Evolutionary conservation across 2,797 vertebrate genomes (phyloP), one percentile per base, ranked within the genome.

Genomic region (Sebastes ruberrimus): DNA sequence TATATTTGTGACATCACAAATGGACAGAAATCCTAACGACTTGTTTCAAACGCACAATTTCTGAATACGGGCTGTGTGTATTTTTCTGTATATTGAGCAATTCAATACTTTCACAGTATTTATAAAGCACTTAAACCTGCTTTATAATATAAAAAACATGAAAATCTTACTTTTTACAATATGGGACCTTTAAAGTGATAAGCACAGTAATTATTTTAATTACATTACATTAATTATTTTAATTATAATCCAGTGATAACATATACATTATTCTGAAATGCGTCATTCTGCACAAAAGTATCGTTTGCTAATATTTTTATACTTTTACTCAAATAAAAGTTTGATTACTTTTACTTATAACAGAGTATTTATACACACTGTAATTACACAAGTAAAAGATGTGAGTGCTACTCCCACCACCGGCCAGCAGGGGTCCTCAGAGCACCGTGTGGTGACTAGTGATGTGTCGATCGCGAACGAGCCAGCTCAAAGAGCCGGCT

Each of bases 391-490:
- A 42, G 30, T 46, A 27, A 65, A 42, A 6, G 3, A 13, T 13
- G 20, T n/a, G 66, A 20, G 67, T 11, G 30, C 22, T 56, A 20
- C 6, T 57, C 16, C 32, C 53, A 20, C 10, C 53, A 7, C 10
- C 32, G 7, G 22, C 70, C 88, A 78, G 60, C 32, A 86, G 65
- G 81, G 63, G 84, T 18, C 82, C 72, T 74, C 82, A 33, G 65
- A 64, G 73, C 30, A 56, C 68, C 56, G 56, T 57, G 49, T 23
- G 67, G 18, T 38, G 35, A 38, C 35, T 2, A 38, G 35, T 38
- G 35, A 38, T 14, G 35, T 38, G 35, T 38, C 0, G 35, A 0
- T 38, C 11, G 2, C 5, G 1, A 14, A 38, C 35, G 35, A 38
- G 35, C 35, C 13, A 38, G 35, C 13, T 38, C 35, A 38, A 38